These are phyloP conservation scores for Napeogenes inachia DNA, from an alignment of 2,888 invertebrate species.

Conservation along the genomic window DNA sequence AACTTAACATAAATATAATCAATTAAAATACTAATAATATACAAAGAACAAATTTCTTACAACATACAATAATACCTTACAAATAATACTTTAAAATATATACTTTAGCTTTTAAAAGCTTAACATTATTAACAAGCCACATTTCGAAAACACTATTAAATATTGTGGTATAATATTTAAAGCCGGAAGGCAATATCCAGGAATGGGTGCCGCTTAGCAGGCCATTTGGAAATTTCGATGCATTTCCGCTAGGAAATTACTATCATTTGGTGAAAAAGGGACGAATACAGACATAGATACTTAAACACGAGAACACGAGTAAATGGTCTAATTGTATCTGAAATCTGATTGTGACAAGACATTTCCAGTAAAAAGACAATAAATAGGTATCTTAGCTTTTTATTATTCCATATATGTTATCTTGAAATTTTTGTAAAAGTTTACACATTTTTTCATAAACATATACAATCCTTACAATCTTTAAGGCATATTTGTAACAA, in stretches of 20 bases:
- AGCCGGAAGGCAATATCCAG: constrained; percentile 61
- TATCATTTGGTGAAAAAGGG: constrained; percentile 69
- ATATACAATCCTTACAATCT: too few species aligned
- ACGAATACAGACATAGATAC: constrained; percentile 46
- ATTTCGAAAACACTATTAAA: constrained; percentile 34
- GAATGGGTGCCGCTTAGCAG: constrained; percentile 69
- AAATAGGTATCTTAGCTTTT: background rate
- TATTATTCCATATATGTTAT: too few species aligned
- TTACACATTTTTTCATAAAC: too few species aligned
- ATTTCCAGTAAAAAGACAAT: background rate
- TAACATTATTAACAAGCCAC: constrained; percentile 18
- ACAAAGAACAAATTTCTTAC: too few species aligned
- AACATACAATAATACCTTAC: too few species aligned
- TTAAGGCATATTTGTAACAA: background rate
- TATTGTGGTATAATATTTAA: constrained; percentile 57
- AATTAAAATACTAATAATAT: too few species aligned
- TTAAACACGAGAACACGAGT: constrained; percentile 15
- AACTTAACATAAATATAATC: too few species aligned
- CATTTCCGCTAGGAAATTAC: constrained; percentile 73
- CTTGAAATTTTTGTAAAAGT: too few species aligned
- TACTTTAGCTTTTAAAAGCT: constrained; percentile 11
- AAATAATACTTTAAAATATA: too few species aligned
- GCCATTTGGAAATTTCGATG: constrained; percentile 72
- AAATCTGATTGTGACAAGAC: constrained; percentile 17
- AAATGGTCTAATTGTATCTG: constrained; percentile 15